Base-by-base conservation (phyloP, 2,797 vertebrate species). In the Erpetoichthys calabaricus region DNA sequence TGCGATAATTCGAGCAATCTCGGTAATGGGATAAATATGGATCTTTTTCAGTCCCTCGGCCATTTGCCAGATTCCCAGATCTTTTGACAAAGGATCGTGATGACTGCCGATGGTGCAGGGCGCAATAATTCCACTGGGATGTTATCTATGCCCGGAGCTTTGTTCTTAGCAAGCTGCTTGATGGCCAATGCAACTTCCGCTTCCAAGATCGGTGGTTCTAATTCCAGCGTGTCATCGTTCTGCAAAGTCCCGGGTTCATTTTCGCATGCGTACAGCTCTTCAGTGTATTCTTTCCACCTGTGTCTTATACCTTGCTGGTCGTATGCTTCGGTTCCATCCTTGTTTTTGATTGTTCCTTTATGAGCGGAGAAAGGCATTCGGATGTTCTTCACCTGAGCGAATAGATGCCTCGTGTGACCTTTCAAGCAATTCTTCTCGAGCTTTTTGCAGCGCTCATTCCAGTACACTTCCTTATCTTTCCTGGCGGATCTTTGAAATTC, bases 41-140 rank as follows among this genome's bases (percentile, higher is more conserved):
- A 52, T 52, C 51, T 52, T 10, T 52, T 52, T 51, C 51, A 52
- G 51, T 52, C 51, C 25, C 25, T 52, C 3, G 51, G 51, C 51
- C 3, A 52, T 52, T 52, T 8, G 8, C 9, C 25, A 8, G 9
- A 9, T 10, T 52, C 2, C 51, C 51, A 52, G 51, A 52, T 52
- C 3, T 52, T 8, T 10, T 52, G 9, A 52, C 51, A 52, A 9
- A 52, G 8, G 25, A 51, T 10, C 51, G 3, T 52, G 8, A 52
- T 8, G 9, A 52, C n/a, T 10, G 2, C 25, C 25, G 51, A 52
- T 10, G 8, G 51, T 52, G 10, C 9, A 9, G 51, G 9, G 5
- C 3, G 9, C 8, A 52, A 5, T 52, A 52, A n/a, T 52, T 52
- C 51, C 9, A 52, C 25, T 52, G 51, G 6, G 9, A 52, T 52